Evolutionary conservation across 2,797 vertebrate genomes (phyloP).

Genomic region (Thunnus albacares): DNA sequence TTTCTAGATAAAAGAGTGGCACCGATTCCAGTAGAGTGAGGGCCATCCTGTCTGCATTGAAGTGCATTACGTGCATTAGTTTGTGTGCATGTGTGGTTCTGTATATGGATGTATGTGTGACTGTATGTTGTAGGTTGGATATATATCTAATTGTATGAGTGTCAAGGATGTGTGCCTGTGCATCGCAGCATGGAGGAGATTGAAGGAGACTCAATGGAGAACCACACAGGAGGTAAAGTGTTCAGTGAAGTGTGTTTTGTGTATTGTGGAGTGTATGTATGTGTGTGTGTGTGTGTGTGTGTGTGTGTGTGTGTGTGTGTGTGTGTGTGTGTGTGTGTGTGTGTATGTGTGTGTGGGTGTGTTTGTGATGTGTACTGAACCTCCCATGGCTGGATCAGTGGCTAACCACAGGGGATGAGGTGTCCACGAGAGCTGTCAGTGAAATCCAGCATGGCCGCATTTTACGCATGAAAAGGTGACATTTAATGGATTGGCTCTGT

Average conservation of each 20-base stretch:
- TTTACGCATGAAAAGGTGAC: slow-evolving; percentile 53
- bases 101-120: not conserved
- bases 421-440: slow-evolving; percentile 57
- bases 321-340: slow-evolving; percentile 24
- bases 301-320: slow-evolving; percentile 6
- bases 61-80: too few species aligned
- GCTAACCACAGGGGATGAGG: slow-evolving; percentile 51
- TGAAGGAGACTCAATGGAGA: slow-evolving; percentile 33
- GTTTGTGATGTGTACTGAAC: slow-evolving; percentile 25
- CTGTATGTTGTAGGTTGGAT: not conserved
- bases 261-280: not conserved
- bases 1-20: too few species aligned
- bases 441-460: slow-evolving; percentile 43
- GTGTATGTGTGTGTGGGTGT: too few species aligned
- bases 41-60: too few species aligned
- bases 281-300: slow-evolving; percentile 11
- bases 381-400: slow-evolving; percentile 61
- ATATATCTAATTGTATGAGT: not conserved
- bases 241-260: slow-evolving; percentile 47
- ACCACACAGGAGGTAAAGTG: slow-evolving; percentile 47
- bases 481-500: slow-evolving; percentile 44
- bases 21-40: too few species aligned
- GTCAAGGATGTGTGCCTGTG: not conserved
- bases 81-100: not conserved
- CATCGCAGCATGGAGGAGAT: slow-evolving; percentile 31